Evolutionary conservation across 2,888 invertebrate species (phyloP).

Genomic region (Linyphia triangularis): DNA sequence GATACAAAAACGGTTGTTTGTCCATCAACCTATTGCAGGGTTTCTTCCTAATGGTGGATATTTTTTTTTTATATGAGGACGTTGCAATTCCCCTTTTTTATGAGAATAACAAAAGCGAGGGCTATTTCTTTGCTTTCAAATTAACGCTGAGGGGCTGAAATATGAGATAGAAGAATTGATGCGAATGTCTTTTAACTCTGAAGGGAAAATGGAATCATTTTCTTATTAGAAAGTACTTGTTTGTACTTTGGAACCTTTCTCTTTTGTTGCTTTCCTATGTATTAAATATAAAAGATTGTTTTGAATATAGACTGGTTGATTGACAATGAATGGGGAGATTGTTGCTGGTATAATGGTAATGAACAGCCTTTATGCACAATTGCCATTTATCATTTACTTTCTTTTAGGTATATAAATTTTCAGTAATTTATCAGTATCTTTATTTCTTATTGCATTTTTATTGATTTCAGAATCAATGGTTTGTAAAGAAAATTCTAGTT

Average conservation of each 20-base stretch:
- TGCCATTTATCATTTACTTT: too few species aligned
- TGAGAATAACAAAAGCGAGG: neutral
- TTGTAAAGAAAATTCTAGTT: too few species aligned
- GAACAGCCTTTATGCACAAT: too few species aligned
- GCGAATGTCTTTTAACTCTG: neutral
- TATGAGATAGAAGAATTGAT: constrained; percentile 40
- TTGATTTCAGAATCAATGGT: too few species aligned
- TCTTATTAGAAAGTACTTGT: constrained; percentile 3
- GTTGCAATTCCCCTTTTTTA: neutral
- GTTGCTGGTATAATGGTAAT: neutral
- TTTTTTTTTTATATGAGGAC: constrained; percentile 26
- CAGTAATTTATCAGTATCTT: too few species aligned
- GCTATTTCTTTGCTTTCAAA: constrained; percentile 29
- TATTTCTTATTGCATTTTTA: too few species aligned
- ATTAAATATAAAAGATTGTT: neutral
- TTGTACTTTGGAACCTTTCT: neutral
- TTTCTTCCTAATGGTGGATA: constrained; percentile 40
- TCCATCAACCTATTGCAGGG: constrained; percentile 39
- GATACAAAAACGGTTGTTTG: constrained; percentile 55
- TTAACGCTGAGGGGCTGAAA: constrained; percentile 42
- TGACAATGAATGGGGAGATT: neutral
- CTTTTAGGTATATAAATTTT: too few species aligned
- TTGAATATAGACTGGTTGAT: constrained; percentile 1
- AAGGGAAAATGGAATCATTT: constrained; percentile 1
- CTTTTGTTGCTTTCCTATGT: neutral